Evolutionary conservation across 2,888 invertebrate species (phyloP).

Genomic region (Drosophila anceps): DNA sequence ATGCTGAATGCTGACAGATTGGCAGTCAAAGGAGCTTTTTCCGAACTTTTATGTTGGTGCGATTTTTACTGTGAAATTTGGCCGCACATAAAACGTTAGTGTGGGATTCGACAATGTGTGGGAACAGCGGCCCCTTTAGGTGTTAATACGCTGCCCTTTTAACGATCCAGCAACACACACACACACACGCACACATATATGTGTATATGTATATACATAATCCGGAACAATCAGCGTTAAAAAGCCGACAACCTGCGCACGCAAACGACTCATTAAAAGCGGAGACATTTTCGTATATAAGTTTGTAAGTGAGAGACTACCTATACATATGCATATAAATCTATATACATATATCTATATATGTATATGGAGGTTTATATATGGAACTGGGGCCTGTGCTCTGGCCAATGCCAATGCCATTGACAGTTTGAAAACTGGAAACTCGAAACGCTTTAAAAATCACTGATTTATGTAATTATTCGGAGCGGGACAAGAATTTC

Average conservation of each 20-base stretch:
- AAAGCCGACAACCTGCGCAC: slow-evolving; percentile 68
- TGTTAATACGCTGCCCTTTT: slow-evolving; percentile 61
- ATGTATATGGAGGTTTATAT: slow-evolving; percentile 7
- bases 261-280: slow-evolving; percentile 64
- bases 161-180: slow-evolving; percentile 16
- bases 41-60: slow-evolving; percentile 52
- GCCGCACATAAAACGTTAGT: slow-evolving; percentile 37
- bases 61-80: slow-evolving; percentile 57
- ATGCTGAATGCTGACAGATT: slow-evolving; percentile 47
- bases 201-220: slow-evolving; percentile 33
- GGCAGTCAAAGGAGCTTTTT: slow-evolving; percentile 9
- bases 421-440: slow-evolving; percentile 79
- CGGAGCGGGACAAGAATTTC: slow-evolving; percentile 78
- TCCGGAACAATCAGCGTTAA: slow-evolving; percentile 65
- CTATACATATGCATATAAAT: slow-evolving; percentile 1
- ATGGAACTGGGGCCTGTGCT: slow-evolving; percentile 22
- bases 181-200: neutral
- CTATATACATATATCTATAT: neutral
- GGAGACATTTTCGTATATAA: slow-evolving; percentile 30
- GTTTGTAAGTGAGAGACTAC: slow-evolving; percentile 8
- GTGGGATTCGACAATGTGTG: slow-evolving; percentile 39
- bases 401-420: slow-evolving; percentile 44
- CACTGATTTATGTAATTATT: slow-evolving; percentile 83
- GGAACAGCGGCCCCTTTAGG: slow-evolving; percentile 50
- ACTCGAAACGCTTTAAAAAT: slow-evolving; percentile 81